Conservation (phyloP, 1,140 invertebrate species). For the Pissodes strobi region DNA sequence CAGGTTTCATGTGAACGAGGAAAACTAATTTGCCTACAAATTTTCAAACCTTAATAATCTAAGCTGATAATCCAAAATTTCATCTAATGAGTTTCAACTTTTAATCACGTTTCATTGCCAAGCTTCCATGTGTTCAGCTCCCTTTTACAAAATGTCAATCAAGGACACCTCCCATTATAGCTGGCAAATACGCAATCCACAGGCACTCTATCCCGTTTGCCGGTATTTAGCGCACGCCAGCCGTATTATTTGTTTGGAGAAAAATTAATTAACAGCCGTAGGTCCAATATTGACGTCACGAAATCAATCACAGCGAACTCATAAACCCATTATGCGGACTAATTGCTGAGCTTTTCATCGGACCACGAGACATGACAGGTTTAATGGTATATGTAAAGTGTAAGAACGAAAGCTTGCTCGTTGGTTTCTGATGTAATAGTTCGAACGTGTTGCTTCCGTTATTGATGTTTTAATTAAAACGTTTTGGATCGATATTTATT, state of each 20-base stretch:
- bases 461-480: no score
- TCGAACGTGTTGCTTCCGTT: no score
- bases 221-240: constrained; percentile 9
- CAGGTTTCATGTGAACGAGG: no score
- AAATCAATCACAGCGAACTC: constrained; percentile 38
- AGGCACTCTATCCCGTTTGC: constrained; percentile 9
- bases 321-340: constrained; percentile 35
- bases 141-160: constrained; percentile 15
- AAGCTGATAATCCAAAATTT: no score
- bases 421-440: no score
- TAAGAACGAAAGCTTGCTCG: no score
- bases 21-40: no score
- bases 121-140: no score
- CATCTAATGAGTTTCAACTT: no score
- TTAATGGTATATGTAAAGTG: constrained; percentile 1
- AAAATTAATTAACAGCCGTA: constrained; percentile 36
- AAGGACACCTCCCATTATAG: constrained; percentile 13
- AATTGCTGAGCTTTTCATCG: constrained; percentile 30
- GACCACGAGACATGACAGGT: neutral
- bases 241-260: constrained; percentile 28
- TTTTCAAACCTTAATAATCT: no score
- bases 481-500: no score
- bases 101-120: no score
- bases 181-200: constrained; percentile 24
- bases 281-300: constrained; percentile 34